A percentile compares a stretch with the other conserved stretches of the same genome.
Conservation (phyloP, 92 coral and sea anemone genomes). For the Phymanthus crucifer region DNA sequence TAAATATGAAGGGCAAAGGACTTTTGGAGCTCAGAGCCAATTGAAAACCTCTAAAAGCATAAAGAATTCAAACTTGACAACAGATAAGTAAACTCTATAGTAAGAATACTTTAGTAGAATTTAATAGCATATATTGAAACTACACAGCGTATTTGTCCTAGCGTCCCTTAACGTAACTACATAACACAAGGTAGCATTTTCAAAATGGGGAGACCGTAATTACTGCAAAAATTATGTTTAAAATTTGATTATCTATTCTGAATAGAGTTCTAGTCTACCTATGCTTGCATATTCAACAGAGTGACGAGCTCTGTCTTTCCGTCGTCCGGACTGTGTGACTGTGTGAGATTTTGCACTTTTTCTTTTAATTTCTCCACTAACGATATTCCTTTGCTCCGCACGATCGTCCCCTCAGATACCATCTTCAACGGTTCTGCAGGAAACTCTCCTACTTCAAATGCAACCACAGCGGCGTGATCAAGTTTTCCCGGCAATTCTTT, state of each 20-base stretch:
- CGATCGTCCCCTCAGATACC: constrained; percentile 51
- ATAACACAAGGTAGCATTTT: no score
- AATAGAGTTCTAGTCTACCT: neutral
- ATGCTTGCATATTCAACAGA: neutral
- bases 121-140: no score
- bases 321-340: neutral
- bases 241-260: neutral
- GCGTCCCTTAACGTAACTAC: no score
- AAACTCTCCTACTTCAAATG: constrained; percentile 93
- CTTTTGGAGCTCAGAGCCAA: no score
- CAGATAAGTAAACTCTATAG: no score
- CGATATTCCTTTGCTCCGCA: constrained; percentile 1
- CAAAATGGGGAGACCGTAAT: no score
- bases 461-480: constrained; percentile 97
- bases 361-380: neutral
- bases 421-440: constrained; percentile 63
- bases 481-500: constrained; percentile 86
- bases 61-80: no score
- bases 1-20: no score
- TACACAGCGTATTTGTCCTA: no score
- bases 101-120: no score
- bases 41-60: no score
- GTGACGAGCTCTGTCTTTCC: neutral
- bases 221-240: no score
- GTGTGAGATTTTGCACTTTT: neutral